These are phyloP conservation scores for Meteorus cinctellus DNA, from an alignment of 2,888 invertebrate species.

Conservation along the genomic window DNA sequence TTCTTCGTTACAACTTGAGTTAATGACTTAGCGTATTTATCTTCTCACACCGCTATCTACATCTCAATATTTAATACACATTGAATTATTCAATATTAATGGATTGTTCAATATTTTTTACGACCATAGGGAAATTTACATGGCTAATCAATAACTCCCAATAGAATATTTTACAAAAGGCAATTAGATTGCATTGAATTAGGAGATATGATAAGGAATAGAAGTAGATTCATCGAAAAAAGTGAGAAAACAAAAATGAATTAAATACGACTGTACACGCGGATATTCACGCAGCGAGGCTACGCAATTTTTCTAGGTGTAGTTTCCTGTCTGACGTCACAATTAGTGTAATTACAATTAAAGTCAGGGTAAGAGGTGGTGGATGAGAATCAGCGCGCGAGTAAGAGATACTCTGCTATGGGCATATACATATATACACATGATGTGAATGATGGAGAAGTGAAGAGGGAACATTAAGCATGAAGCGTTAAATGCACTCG, in stretches of 20 bases:
- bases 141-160: conserved; percentile 52
- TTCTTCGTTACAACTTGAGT: conserved; percentile 12
- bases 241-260: conserved; percentile 35
- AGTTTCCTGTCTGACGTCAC: conserved; percentile 72
- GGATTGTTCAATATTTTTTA: conserved; percentile 13
- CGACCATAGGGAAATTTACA: conserved; percentile 3
- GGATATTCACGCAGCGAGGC: conserved; percentile 47
- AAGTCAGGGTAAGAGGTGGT: background rate
- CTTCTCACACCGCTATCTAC: background rate
- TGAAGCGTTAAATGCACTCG: conserved; percentile 12
- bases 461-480: conserved; percentile 28
- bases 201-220: conserved; percentile 12
- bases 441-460: conserved; percentile 39
- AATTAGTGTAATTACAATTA: conserved; percentile 72
- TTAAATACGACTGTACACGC: conserved; percentile 7
- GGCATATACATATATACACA: conserved; percentile 17
- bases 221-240: conserved; percentile 3
- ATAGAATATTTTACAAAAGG: background rate
- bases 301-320: conserved; percentile 68
- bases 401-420: conserved; percentile 38
- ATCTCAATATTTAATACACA: conserved; percentile 1
- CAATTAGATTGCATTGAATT: background rate
- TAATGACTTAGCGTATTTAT: conserved; percentile 21
- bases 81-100: conserved; percentile 25
- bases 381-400: conserved; percentile 39